These are phyloP conservation scores for Oryzias celebensis DNA, from an alignment of 2,113 vertebrate genomes.

Conservation along the genomic window DNA sequence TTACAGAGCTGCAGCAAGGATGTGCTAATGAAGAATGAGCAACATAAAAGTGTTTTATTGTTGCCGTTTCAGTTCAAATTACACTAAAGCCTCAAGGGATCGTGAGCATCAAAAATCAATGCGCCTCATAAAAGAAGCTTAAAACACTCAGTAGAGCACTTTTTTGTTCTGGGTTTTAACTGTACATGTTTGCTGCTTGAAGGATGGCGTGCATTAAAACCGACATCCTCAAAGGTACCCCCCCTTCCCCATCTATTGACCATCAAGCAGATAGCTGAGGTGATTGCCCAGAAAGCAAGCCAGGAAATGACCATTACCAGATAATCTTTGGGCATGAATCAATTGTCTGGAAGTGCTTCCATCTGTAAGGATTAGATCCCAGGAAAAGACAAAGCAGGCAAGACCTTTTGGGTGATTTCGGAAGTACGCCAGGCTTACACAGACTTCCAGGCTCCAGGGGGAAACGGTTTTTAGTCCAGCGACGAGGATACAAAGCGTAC, in stretches of 20 bases:
- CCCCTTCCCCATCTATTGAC: slow-evolving; percentile 2
- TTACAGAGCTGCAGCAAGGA: slow-evolving; percentile 38
- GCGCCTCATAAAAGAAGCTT: slow-evolving; percentile 46
- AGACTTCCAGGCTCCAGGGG: slow-evolving; percentile 33
- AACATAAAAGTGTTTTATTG: slow-evolving; percentile 54
- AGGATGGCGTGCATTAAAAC: slow-evolving; percentile 1
- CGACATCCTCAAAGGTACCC: slow-evolving; percentile 6
- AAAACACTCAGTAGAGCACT: slow-evolving; percentile 19
- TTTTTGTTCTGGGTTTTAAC: slow-evolving; percentile 22
- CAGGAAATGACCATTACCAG: slow-evolving; percentile 32
- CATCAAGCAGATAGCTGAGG: slow-evolving; percentile 15
- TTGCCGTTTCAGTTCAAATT: slow-evolving; percentile 55
- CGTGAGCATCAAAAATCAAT: slow-evolving; percentile 50
- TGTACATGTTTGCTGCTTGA: slow-evolving; percentile 20
- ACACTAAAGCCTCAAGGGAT: slow-evolving; percentile 39
- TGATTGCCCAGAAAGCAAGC: slow-evolving; percentile 16
- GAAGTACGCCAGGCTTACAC: slow-evolving; percentile 21
- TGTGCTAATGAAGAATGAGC: slow-evolving; percentile 56
- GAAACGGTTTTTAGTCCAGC: slow-evolving; percentile 39
- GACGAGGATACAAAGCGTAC: slow-evolving; percentile 9
- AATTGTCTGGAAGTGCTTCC: slow-evolving; percentile 43
- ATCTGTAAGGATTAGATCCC: slow-evolving; percentile 47
- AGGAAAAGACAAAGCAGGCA: slow-evolving; percentile 22
- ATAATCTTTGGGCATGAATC: slow-evolving; percentile 36
- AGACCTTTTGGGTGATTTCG: slow-evolving; percentile 28